Conservation (phyloP, 1,140 invertebrate genomes). For the Trissolcus basalis region DNA sequence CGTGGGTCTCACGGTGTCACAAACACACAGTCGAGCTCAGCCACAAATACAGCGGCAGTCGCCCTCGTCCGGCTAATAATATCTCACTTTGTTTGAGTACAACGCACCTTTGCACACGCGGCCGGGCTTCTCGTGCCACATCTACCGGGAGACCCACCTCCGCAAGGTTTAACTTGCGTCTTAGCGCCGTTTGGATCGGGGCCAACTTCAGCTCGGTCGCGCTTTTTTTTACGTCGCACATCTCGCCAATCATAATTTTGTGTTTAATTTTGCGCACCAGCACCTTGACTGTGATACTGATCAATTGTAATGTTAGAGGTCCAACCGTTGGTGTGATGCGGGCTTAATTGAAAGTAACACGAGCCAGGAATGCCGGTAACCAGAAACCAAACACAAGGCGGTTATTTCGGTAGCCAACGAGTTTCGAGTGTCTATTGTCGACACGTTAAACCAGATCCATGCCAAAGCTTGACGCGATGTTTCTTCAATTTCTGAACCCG, state of each 20-base stretch:
- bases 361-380: conserved; percentile 43
- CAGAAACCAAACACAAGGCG: conserved; percentile 31
- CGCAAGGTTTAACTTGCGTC: conserved; percentile 20
- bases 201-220: conserved; percentile 66
- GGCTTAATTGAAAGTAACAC: conserved; percentile 30
- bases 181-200: conserved; percentile 59
- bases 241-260: conserved; percentile 22
- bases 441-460: neutral
- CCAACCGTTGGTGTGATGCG: conserved; percentile 4
- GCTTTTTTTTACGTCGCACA: conserved; percentile 19
- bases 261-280: conserved; percentile 32
- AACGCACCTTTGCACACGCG: conserved; percentile 74
- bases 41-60: conserved; percentile 45
- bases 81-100: conserved; percentile 76
- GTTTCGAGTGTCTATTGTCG: conserved; percentile 17
- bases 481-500: too few relatives aligned
- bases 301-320: conserved; percentile 17
- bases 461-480: too few relatives aligned
- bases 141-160: conserved; percentile 45
- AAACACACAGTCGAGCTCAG: conserved; percentile 15
- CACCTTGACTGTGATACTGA: conserved; percentile 21
- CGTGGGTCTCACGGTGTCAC: conserved; percentile 47
- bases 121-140: conserved; percentile 44
- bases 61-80: conserved; percentile 70
- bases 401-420: conserved; percentile 35